Conservation (phyloP, 2,113 vertebrate species). For the Pyxicephalus adspersus region DNA sequence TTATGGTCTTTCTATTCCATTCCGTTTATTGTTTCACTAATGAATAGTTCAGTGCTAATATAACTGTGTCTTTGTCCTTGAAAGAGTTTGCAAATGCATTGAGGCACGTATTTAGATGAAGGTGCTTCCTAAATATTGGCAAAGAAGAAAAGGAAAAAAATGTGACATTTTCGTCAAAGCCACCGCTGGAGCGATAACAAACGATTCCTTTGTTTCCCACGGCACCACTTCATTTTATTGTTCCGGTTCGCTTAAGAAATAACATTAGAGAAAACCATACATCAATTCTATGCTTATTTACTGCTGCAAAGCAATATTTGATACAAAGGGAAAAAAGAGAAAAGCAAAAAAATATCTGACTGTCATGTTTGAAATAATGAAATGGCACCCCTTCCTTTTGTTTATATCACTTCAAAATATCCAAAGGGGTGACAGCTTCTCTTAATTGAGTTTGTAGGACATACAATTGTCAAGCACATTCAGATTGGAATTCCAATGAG, state of each 20-base stretch:
- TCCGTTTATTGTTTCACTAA: not conserved
- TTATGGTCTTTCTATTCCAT: not conserved
- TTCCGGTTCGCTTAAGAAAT: slow-evolving; percentile 33
- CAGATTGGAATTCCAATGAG: slow-evolving; percentile 27
- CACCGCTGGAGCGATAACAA: slow-evolving; percentile 9
- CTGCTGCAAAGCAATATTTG: not conserved
- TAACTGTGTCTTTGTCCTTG: slow-evolving; percentile 34
- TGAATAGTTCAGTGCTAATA: slow-evolving; percentile 34
- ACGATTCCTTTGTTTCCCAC: slow-evolving; percentile 31
- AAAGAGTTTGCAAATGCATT: slow-evolving; percentile 2
- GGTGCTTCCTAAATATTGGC: slow-evolving; percentile 27
- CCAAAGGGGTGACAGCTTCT: slow-evolving; percentile 22
- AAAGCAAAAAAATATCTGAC: not conserved
- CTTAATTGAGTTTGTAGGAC: slow-evolving; percentile 47
- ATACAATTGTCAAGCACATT: not conserved
- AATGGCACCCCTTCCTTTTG: not conserved
- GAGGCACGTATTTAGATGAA: slow-evolving; percentile 5
- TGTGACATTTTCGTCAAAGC: slow-evolving; percentile 30
- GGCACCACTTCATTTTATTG: slow-evolving; percentile 25
- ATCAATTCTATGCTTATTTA: slow-evolving; percentile 39
- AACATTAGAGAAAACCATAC: slow-evolving; percentile 18
- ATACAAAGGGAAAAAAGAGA: slow-evolving; percentile 10
- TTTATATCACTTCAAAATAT: slow-evolving; percentile 16
- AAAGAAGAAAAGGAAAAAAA: slow-evolving; percentile 7
- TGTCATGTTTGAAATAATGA: slow-evolving; percentile 22